These are phyloP conservation scores for Tragelaphus imberbis DNA, from an alignment of 2,113 vertebrate species.

Conservation along the genomic window DNA sequence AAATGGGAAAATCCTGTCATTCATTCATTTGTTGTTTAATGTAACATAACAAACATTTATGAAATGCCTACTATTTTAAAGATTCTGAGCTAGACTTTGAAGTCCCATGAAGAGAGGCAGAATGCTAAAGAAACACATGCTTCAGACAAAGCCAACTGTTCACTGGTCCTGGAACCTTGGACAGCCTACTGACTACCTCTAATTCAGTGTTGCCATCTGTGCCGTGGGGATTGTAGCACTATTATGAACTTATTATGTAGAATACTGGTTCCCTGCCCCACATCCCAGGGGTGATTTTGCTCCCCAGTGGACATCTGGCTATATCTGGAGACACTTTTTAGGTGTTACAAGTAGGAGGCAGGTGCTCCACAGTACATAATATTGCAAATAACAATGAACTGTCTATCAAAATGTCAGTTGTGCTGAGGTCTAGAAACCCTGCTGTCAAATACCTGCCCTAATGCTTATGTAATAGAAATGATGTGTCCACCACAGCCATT, in stretches of 20 bases:
- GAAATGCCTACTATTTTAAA: neutral
- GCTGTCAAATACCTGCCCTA: neutral
- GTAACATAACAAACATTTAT: neutral
- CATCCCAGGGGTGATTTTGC: neutral
- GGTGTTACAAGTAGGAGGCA: neutral
- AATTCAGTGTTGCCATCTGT: neutral
- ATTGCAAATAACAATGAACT: neutral
- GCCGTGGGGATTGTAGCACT: neutral
- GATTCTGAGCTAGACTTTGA: neutral
- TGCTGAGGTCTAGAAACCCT: neutral
- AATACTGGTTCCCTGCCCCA: neutral
- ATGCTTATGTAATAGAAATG: fast-evolving
- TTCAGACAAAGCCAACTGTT: neutral
- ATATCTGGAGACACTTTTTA: neutral
- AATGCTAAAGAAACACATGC: neutral
- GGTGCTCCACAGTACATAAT: neutral
- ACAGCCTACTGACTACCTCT: neutral
- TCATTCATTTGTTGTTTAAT: neutral
- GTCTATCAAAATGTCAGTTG: neutral
- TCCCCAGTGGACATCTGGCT: neutral
- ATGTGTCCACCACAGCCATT: fast-evolving
- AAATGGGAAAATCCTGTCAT: neutral
- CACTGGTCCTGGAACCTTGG: neutral
- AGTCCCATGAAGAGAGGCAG: neutral
- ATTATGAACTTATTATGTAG: neutral